phyloP scores from a whole-genome alignment of 2,797 vertebrate species.

The Schizopygopsis malacanthus region DNA sequence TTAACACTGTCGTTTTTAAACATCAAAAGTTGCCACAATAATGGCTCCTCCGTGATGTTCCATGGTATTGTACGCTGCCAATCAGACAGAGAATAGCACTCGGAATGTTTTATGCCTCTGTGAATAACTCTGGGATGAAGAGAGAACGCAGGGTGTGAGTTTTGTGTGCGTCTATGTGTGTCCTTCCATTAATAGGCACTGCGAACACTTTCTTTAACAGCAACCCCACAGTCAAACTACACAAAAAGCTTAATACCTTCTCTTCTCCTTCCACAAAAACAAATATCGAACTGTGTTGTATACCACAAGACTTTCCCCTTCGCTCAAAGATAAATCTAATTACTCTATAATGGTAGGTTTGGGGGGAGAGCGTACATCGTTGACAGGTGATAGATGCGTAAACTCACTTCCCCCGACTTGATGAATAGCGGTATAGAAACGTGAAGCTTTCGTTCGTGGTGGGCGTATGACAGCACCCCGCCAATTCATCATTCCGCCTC shows the following conservation, averaged over 20 bases:
- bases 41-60: conserved; percentile 57
- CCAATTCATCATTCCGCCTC: conserved; percentile 62
- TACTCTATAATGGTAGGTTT: conserved; percentile 61
- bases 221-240: conserved; percentile 49
- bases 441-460: conserved; percentile 43
- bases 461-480: conserved; percentile 54
- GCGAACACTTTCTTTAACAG: conserved; percentile 49
- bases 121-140: conserved; percentile 52
- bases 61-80: conserved; percentile 38
- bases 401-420: conserved; percentile 60
- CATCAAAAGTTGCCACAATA: conserved; percentile 64
- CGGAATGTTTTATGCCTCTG: conserved; percentile 51
- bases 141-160: conserved; percentile 19
- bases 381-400: conserved; percentile 64
- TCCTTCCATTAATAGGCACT: conserved; percentile 17
- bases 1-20: conserved; percentile 62
- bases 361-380: conserved; percentile 44
- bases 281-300: conserved; percentile 22
- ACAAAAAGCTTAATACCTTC: conserved; percentile 37
- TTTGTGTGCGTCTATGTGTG: conserved; percentile 1
- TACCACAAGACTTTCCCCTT: conserved; percentile 52
- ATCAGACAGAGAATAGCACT: conserved; percentile 49
- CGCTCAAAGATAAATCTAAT: conserved; percentile 61
- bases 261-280: conserved; percentile 8
- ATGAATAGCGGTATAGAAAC: conserved; percentile 60